Percentiles rank a stretch among this genome's conserved stretches.
These are phyloP conservation scores for Probaryconus sp. DNA, from an alignment of 1,140 invertebrate species.

Conservation along the genomic window DNA sequence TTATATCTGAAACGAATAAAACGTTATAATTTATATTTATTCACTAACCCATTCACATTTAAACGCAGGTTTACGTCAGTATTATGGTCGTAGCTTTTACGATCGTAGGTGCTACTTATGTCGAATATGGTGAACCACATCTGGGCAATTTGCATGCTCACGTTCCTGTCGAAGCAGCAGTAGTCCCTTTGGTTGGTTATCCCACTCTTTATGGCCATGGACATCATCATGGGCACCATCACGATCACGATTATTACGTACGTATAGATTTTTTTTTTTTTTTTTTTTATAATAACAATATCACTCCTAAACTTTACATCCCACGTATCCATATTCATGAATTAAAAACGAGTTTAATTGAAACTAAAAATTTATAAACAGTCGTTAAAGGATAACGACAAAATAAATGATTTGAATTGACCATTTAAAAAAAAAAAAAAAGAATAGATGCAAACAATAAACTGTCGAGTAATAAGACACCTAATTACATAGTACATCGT, in stretches of 20 bases:
- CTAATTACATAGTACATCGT: no score
- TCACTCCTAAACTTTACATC: no score
- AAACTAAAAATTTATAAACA: no score
- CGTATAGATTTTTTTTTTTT: conserved; percentile 42
- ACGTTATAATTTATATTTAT: background rate
- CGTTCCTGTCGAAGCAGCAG: conserved; percentile 42
- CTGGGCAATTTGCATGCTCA: conserved; percentile 54
- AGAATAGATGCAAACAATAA: no score
- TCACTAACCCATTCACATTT: conserved; percentile 7
- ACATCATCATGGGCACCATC: conserved; percentile 57
- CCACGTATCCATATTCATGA: no score
- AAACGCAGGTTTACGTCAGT: conserved; percentile 33
- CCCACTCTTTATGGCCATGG: conserved; percentile 52
- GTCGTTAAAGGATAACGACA: no score
- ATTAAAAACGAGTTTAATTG: no score
- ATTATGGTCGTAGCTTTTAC: conserved; percentile 32
- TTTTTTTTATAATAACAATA: no score
- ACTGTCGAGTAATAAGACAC: no score
- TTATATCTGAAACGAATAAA: no score
- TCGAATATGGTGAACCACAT: conserved; percentile 42
- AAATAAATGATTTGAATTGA: no score
- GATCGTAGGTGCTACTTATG: conserved; percentile 43
- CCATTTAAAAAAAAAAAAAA: no score
- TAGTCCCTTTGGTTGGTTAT: conserved; percentile 48
- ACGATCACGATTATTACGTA: conserved; percentile 62